Percentiles rank a stretch among this genome's conserved stretches.
Conservation (phyloP, 1,140 invertebrate species). For the Micrasema minimum region DNA sequence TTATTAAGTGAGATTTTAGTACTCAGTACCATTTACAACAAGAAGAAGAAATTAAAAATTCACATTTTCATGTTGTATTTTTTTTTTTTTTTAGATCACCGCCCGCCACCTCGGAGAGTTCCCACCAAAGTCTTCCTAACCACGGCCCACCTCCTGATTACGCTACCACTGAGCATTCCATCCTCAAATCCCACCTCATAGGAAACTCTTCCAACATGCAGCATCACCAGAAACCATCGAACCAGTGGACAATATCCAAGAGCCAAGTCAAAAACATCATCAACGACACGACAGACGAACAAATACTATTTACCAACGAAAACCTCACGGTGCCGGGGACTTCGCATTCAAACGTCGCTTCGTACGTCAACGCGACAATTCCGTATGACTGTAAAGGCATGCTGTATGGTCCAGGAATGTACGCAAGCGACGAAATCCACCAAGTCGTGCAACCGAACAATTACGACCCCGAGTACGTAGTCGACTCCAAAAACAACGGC, state of each 20-base stretch:
- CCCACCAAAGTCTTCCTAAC: constrained; percentile 4
- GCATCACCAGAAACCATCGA: constrained; percentile 57
- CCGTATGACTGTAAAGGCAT: constrained; percentile 42
- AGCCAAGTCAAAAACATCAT: constrained; percentile 57
- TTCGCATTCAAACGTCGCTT: constrained; percentile 29
- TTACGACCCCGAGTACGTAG: constrained; percentile 47
- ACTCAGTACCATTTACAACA: too few species aligned
- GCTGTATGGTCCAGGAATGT: constrained; percentile 49
- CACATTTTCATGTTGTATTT: too few species aligned
- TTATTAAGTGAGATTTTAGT: too few species aligned
- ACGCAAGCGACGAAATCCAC: constrained; percentile 33
- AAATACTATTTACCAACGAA: constrained; percentile 65
- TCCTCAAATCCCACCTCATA: constrained; percentile 64
- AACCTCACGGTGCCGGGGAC: constrained; percentile 55
- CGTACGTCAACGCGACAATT: constrained; percentile 20
- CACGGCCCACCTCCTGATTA: constrained; percentile 46
- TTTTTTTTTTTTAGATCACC: constrained; percentile 41
- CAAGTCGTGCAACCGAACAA: constrained; percentile 23
- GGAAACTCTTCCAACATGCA: constrained; percentile 54
- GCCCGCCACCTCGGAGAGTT: constrained; percentile 20
- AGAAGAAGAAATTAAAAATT: too few species aligned
- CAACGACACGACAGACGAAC: constrained; percentile 62
- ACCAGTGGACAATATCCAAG: constrained; percentile 66
- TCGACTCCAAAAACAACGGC: constrained; percentile 40
- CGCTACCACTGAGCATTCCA: constrained; percentile 59